Evolutionary conservation across 1,140 invertebrate species (phyloP).

Genomic region (Hyposmocoma kahamanoa): DNA sequence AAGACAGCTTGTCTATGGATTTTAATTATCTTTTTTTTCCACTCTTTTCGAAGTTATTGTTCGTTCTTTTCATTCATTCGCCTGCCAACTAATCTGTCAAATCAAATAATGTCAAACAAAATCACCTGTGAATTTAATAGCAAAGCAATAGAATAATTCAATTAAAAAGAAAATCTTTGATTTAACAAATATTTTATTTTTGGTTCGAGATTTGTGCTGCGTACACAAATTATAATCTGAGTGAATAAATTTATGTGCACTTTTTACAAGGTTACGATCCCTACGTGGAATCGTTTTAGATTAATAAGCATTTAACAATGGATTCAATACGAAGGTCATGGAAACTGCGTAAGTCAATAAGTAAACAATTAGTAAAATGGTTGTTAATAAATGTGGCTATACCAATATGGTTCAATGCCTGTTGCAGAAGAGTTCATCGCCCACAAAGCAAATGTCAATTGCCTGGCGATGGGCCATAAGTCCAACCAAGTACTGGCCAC

Average conservation of each 20-base stretch:
- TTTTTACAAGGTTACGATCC: slow-evolving; percentile 23
- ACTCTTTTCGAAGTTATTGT: too few relatives aligned
- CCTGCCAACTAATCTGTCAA: too few relatives aligned
- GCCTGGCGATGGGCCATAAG: slow-evolving; percentile 90
- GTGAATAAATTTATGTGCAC: not conserved
- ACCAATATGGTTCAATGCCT: not conserved
- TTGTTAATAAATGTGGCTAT: not conserved
- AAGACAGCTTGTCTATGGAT: too few relatives aligned
- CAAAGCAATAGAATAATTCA: too few relatives aligned
- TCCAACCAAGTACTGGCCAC: slow-evolving; percentile 92
- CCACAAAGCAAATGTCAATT: slow-evolving; percentile 92
- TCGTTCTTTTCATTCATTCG: too few relatives aligned
- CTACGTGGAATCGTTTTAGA: slow-evolving; percentile 34
- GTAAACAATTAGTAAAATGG: not conserved
- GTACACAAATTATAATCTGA: too few relatives aligned
- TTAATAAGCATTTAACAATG: slow-evolving; percentile 34
- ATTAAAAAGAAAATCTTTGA: too few relatives aligned
- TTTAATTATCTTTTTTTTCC: too few relatives aligned
- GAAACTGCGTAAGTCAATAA: slow-evolving; percentile 67
- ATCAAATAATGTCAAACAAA: too few relatives aligned
- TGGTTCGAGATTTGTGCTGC: too few relatives aligned
- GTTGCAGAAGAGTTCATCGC: slow-evolving; percentile 91
- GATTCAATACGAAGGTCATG: slow-evolving; percentile 62
- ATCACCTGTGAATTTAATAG: too few relatives aligned
- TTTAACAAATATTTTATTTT: too few relatives aligned